phyloP scores from a whole-genome alignment of 2,113 vertebrate genomes.

The Chaetorhynchus papuensis region DNA sequence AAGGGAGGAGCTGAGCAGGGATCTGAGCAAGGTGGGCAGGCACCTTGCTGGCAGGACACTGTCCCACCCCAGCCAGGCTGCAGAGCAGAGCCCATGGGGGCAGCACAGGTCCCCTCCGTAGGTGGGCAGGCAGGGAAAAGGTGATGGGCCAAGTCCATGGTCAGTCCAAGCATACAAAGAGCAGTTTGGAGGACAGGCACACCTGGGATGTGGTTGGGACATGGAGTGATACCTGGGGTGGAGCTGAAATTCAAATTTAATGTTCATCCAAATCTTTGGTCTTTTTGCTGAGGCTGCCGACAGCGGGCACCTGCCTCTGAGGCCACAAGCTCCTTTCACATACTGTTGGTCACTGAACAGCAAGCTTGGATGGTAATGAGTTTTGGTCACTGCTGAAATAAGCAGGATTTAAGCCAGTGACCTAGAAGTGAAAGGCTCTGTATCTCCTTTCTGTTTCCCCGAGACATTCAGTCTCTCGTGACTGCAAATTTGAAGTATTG shows the following conservation, averaged over 20 bases:
- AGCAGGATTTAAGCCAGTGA: conserved; percentile 62
- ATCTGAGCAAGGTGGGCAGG: not conserved
- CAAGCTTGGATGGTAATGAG: conserved; percentile 55
- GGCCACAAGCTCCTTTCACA: conserved; percentile 58
- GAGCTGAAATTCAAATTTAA: not conserved
- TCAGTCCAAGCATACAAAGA: not conserved
- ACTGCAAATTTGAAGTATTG: conserved; percentile 46
- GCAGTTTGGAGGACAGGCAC: not conserved
- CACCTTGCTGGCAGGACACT: accelerated
- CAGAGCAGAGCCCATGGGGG: not conserved
- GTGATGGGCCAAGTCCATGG: not conserved
- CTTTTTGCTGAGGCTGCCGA: conserved; percentile 9
- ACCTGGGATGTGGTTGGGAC: not conserved
- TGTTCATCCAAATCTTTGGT: not conserved
- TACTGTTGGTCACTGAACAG: conserved; percentile 38
- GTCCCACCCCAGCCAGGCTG: not conserved
- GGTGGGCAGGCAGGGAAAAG: not conserved
- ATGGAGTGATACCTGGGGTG: not conserved
- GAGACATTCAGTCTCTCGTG: conserved; percentile 37
- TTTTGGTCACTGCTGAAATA: conserved; percentile 66
- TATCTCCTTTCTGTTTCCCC: conserved; percentile 20
- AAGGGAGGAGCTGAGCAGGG: accelerated
- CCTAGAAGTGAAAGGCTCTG: conserved; percentile 58
- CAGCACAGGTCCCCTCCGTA: not conserved
- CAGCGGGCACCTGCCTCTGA: conserved; percentile 41